Conservation (phyloP, 2,797 vertebrate species). For the Phylloscopus collybita region DNA sequence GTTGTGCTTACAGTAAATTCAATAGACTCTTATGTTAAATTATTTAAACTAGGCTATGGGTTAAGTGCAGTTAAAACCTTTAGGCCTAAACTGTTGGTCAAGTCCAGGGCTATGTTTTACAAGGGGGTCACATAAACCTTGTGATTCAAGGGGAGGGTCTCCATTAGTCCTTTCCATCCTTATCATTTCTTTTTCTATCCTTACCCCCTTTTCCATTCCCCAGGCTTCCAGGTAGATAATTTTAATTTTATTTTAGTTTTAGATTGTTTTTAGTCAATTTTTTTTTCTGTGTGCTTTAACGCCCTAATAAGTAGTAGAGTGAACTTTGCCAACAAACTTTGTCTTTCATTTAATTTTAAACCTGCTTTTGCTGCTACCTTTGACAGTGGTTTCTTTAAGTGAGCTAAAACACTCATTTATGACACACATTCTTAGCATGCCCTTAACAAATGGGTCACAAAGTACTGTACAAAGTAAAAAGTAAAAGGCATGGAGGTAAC, state of each 20-base stretch:
- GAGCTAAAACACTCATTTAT: not conserved
- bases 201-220: not conserved
- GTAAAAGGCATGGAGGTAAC: not conserved
- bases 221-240: not conserved
- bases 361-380: not conserved
- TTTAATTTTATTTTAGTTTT: not conserved
- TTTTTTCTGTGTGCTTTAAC: not conserved
- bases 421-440: not conserved
- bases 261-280: not conserved
- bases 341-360: not conserved
- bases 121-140: not conserved
- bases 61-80: not conserved
- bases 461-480: not conserved
- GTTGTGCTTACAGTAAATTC: not conserved
- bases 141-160: not conserved
- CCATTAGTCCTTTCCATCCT: not conserved
- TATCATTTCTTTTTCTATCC: not conserved
- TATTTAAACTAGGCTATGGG: not conserved
- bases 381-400: not conserved
- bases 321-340: not conserved
- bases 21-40: not conserved
- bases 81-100: not conserved
- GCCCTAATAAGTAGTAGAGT: not conserved
- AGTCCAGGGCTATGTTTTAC: not conserved
- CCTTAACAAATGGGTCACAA: not conserved